Percentiles rank a stretch among this genome's conserved stretches.
phyloP scores from a whole-genome alignment of 2,113 vertebrate genomes.

The Gnathonemus echidnorhynchus region DNA sequence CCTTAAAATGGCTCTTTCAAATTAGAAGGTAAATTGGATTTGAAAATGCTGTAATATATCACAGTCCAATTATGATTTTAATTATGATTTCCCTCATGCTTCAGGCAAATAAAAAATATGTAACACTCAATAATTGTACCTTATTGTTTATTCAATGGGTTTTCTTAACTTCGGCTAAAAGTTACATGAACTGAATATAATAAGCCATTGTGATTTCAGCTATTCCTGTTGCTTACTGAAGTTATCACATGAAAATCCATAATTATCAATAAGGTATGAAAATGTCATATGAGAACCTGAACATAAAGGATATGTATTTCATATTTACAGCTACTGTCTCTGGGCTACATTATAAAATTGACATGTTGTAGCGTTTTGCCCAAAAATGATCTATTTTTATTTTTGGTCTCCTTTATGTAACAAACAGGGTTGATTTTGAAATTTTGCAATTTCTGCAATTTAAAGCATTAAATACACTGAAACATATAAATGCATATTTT shows the following conservation, averaged over 20 bases:
- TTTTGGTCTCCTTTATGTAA: not conserved
- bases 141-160: not conserved
- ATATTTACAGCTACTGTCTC: not conserved
- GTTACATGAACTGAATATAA: not conserved
- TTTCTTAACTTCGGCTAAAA: not conserved
- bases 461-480: not conserved
- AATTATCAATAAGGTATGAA: not conserved
- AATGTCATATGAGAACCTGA: not conserved
- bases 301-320: not conserved
- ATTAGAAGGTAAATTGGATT: slow-evolving; percentile 10
- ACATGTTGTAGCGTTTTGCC: not conserved
- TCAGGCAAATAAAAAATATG: not conserved
- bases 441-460: not conserved
- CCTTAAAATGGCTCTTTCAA: not conserved
- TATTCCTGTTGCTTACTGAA: not conserved
- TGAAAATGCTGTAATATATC: not conserved
- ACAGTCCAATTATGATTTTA: not conserved
- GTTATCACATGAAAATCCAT: not conserved
- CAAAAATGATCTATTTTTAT: not conserved
- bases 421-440: not conserved
- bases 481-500: not conserved
- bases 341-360: not conserved
- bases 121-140: not conserved
- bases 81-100: not conserved
- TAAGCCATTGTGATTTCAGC: not conserved